A percentile compares a stretch with the other conserved stretches of the same genome.
Evolutionary conservation across 1,140 invertebrate species (phyloP).

Genomic region (Sinonovacula constricta): DNA sequence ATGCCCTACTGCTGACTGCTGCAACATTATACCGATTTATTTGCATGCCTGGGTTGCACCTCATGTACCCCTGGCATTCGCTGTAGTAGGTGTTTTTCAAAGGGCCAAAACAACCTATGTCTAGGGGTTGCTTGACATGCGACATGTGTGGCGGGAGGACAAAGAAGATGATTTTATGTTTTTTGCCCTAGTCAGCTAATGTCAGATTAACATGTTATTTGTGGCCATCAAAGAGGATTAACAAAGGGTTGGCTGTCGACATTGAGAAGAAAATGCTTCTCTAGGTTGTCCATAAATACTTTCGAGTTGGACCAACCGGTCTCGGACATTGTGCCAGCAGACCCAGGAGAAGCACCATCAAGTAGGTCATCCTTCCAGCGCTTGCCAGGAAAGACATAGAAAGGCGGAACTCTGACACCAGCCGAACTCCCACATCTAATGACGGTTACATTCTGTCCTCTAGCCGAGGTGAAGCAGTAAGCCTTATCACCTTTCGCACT

Average conservation of each 20-base stretch:
- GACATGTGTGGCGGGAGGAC: constrained; percentile 13
- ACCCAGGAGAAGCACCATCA: constrained; percentile 14
- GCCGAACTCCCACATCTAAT: constrained; percentile 74
- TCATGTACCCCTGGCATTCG: constrained; percentile 18
- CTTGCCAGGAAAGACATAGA: constrained; percentile 76
- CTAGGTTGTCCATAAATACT: constrained; percentile 27
- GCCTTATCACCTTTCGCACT: constrained; percentile 34
- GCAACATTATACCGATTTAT: background rate
- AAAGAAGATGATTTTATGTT: constrained; percentile 20
- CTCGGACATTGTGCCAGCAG: constrained; percentile 15
- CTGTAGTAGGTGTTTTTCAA: constrained; percentile 12
- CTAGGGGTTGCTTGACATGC: constrained; percentile 17
- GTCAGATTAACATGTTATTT: constrained; percentile 21
- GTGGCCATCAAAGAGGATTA: constrained; percentile 27
- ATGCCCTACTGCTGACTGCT: background rate
- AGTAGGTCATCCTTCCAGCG: constrained; percentile 65
- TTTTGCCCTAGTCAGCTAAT: constrained; percentile 5
- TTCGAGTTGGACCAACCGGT: constrained; percentile 42
- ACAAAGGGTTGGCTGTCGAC: background rate
- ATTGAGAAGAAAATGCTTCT: constrained; percentile 25
- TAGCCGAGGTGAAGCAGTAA: constrained; percentile 71
- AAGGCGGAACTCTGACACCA: constrained; percentile 70
- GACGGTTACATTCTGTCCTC: constrained; percentile 77
- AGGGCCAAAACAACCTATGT: constrained; percentile 19
- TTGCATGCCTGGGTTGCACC: background rate